Percentiles rank a stretch among this genome's conserved stretches.
phyloP scores from a whole-genome alignment of 2,888 invertebrate genomes.

The Leistus spinibarbis region DNA sequence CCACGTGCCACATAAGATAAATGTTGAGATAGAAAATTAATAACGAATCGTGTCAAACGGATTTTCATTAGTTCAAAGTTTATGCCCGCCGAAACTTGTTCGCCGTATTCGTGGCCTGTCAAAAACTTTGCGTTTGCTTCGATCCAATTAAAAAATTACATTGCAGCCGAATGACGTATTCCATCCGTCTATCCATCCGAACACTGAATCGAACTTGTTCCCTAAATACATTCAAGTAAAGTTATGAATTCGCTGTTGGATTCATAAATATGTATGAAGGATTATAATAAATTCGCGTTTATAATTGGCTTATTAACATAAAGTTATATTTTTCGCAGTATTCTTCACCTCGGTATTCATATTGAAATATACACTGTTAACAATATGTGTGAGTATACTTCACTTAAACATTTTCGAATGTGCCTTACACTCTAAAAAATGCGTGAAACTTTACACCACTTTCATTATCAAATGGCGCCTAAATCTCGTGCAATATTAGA shows the following conservation, averaged over 20 bases:
- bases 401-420: no score
- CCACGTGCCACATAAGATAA: slow-evolving; percentile 36
- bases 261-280: slow-evolving; percentile 31
- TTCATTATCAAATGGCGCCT: no score
- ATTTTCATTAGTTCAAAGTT: slow-evolving; percentile 36
- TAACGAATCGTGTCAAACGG: slow-evolving; percentile 40
- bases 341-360: not conserved
- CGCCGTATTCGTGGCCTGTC: slow-evolving; percentile 14
- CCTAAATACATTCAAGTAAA: not conserved
- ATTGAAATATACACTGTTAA: not conserved
- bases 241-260: not conserved
- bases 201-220: not conserved
- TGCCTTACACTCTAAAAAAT: no score
- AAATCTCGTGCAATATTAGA: no score
- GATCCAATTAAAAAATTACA: slow-evolving; percentile 24
- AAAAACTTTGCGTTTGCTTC: slow-evolving; percentile 9
- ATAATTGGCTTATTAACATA: slow-evolving; percentile 33
- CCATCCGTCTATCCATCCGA: not conserved
- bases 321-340: slow-evolving; percentile 22
- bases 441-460: no score
- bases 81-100: not conserved
- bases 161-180: not conserved
- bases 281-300: slow-evolving; percentile 29
- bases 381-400: no score
- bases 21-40: slow-evolving; percentile 39